Evolutionary conservation across 64 coral and sea anemone species (phyloP).

Genomic region (Acropora yongei): DNA sequence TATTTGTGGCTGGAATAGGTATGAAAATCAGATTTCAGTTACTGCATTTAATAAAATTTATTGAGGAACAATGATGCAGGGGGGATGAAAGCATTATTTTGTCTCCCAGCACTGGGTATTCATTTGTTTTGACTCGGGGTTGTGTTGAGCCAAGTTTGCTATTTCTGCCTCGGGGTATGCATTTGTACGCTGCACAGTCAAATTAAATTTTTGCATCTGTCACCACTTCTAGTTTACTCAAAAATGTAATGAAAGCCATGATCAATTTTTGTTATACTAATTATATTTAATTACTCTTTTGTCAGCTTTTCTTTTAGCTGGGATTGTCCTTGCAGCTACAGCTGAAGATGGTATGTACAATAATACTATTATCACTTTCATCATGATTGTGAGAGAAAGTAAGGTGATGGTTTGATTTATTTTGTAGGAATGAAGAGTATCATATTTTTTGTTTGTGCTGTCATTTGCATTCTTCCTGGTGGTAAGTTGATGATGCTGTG

Average conservation of each 20-base stretch:
- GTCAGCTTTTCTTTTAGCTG: constrained; percentile 87
- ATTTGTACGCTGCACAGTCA: no score
- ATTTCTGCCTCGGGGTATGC: no score
- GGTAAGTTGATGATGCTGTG: constrained; percentile 45
- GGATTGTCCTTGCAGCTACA: constrained; percentile 73
- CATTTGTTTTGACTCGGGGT: no score
- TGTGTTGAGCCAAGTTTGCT: no score
- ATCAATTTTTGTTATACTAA: neutral
- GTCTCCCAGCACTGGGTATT: no score
- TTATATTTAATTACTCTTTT: neutral
- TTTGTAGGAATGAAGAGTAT: constrained; percentile 81
- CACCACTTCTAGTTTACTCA: no score
- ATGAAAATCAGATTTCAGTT: neutral
- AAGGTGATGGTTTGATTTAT: neutral
- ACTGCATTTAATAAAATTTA: neutral
- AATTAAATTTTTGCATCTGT: no score
- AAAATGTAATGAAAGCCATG: no score
- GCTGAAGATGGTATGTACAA: constrained; percentile 72
- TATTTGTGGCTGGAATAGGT: constrained; percentile 89
- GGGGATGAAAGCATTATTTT: no score
- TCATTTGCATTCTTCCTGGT: constrained; percentile 95
- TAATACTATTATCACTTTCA: neutral
- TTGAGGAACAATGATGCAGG: no score
- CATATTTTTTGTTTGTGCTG: constrained; percentile 97
- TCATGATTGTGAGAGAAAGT: neutral